Evolutionary conservation across 2,113 vertebrate species (phyloP).

Genomic region (Gobius niger): DNA sequence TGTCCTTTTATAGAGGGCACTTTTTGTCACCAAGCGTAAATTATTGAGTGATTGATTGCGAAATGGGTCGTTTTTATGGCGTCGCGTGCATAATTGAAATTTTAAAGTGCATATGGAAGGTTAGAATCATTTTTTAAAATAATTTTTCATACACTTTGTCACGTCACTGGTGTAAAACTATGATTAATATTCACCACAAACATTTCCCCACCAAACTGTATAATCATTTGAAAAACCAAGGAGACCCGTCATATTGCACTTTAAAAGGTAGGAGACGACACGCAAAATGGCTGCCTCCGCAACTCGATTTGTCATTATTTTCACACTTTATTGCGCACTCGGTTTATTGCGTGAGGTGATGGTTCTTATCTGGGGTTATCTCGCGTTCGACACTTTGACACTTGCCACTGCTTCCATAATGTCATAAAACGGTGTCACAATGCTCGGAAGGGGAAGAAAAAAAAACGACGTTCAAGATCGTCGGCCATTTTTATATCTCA

Average conservation of each 20-base stretch:
- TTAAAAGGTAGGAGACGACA: slow-evolving; percentile 15
- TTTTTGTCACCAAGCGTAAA: slow-evolving; percentile 54
- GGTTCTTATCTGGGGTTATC: slow-evolving; percentile 9
- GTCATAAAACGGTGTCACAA: slow-evolving; percentile 23
- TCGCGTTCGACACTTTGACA: slow-evolving; percentile 12
- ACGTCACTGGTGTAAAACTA: no score
- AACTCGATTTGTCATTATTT: slow-evolving; percentile 6
- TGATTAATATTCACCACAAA: no score
- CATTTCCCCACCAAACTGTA: no score
- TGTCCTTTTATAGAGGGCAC: slow-evolving; percentile 41
- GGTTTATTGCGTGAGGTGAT: neutral
- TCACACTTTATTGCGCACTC: neutral
- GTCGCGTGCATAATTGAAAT: slow-evolving; percentile 51
- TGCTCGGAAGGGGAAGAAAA: slow-evolving; percentile 52
- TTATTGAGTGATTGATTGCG: slow-evolving; percentile 46
- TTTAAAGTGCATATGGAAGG: slow-evolving; percentile 3
- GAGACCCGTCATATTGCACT: no score
- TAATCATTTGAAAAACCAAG: no score
- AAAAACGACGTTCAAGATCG: slow-evolving; percentile 19
- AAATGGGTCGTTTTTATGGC: slow-evolving; percentile 52
- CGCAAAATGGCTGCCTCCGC: slow-evolving; percentile 8
- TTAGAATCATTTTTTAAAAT: no score
- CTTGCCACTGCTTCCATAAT: slow-evolving; percentile 16
- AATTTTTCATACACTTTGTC: no score
- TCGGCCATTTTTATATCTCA: neutral